Conservation (phyloP, 2,113 vertebrate species). For the Columba janthina region DNA sequence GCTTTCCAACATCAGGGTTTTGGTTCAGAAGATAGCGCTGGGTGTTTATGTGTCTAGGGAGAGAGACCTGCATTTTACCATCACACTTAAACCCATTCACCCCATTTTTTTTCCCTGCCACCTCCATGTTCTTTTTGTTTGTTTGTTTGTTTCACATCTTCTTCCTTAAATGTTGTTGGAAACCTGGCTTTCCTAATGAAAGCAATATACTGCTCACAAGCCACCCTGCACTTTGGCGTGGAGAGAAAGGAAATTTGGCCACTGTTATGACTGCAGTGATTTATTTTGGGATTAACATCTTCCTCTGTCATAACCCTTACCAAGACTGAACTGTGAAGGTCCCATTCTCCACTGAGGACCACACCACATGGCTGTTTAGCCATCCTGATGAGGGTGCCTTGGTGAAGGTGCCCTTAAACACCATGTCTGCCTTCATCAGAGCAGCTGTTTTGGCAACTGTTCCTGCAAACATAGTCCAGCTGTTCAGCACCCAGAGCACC, state of each 20-base stretch:
- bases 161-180: not conserved
- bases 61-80: not conserved
- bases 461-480: not conserved
- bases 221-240: not conserved
- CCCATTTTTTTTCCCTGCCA: not conserved
- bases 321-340: not conserved
- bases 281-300: not conserved
- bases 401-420: not conserved
- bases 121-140: not conserved
- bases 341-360: not conserved
- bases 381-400: not conserved
- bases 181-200: not conserved
- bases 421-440: not conserved
- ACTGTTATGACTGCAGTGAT: not conserved
- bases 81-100: not conserved
- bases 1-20: conserved; percentile 35
- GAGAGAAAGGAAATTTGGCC: not conserved
- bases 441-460: not conserved
- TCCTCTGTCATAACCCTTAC: not conserved
- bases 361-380: not conserved
- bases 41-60: not conserved
- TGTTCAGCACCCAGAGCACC: not conserved
- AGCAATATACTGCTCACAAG: not conserved
- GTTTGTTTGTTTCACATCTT: not conserved
- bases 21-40: not conserved